A percentile compares a stretch with the other conserved stretches of the same genome.
Evolutionary conservation across 2,113 vertebrate species (phyloP).

Genomic region (Neogale vison): DNA sequence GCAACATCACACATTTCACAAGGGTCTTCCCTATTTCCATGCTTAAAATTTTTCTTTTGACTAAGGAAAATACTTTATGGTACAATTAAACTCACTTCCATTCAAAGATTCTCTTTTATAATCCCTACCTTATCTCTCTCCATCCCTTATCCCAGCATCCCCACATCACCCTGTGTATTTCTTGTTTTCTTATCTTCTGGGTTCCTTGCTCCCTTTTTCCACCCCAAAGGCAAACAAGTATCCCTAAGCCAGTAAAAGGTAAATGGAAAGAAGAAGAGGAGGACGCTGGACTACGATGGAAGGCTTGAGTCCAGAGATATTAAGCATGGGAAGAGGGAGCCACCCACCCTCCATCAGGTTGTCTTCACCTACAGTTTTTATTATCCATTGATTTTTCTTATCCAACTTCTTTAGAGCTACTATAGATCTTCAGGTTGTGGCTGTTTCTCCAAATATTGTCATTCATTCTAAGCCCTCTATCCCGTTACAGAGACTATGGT

Average conservation of each 20-base stretch:
- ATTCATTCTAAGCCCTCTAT: slow-evolving; percentile 79
- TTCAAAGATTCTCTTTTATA: slow-evolving; percentile 28
- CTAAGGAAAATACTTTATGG: background rate
- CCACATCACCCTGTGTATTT: background rate
- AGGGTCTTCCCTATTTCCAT: background rate
- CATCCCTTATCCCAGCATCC: background rate
- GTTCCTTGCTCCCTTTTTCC: slow-evolving; percentile 19
- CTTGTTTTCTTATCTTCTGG: slow-evolving; percentile 23
- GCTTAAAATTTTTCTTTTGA: slow-evolving; percentile 37
- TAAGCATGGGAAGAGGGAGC: slow-evolving; percentile 55
- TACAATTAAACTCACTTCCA: slow-evolving; percentile 40
- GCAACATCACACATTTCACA: background rate
- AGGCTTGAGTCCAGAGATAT: slow-evolving; percentile 47
- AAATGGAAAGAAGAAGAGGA: background rate
- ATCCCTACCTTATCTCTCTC: background rate
- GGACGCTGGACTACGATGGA: slow-evolving; percentile 18
- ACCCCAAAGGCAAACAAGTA: slow-evolving; percentile 20
- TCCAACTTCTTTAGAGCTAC: slow-evolving; percentile 85
- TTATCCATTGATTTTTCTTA: slow-evolving; percentile 84
- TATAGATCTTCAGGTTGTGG: slow-evolving; percentile 80
- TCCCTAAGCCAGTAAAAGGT: slow-evolving; percentile 31
- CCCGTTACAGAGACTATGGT: slow-evolving; percentile 70
- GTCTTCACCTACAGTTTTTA: slow-evolving; percentile 81
- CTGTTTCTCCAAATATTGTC: slow-evolving; percentile 83
- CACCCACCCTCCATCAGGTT: slow-evolving; percentile 70